Evolutionary conservation across 2,888 invertebrate genomes (phyloP), one percentile per base, ranked within the genome.

Genomic region (Troides helena): DNA sequence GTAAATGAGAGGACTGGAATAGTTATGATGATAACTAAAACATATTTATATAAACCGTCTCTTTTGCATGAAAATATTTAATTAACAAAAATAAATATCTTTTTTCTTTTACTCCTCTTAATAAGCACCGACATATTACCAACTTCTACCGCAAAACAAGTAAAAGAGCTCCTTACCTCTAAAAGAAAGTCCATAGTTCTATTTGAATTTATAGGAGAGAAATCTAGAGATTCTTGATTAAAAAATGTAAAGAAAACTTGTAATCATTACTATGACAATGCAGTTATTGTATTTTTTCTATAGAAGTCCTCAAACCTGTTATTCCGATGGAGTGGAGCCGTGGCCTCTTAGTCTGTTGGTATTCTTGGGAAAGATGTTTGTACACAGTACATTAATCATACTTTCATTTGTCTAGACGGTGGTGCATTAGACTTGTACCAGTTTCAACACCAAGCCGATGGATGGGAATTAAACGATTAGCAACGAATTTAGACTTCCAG

Each of bases 231-330:
- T 46, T 46, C 14, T 12, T 12, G 14, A 46, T 2, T 3, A 46
- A 46, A 10, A 14, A 50, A 50, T 14, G 14, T 18, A 50, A 5
- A 5, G 14, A 50, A 12, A 14, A 14, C 10, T 4, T 5, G 14
- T 5, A 50, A 36, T 36, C n/a, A 39, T 17, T 53, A 25, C 30
- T 36, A 57, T 17, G 58, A 73, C 68, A 72, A 72, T 68, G 67
- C 53, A 70, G 69, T 68, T 72, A 71, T n/a, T n/a, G 53, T 6
- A 53, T 7, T 53, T 53, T 74, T 75, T 73, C 73, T 56, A 50
- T 56, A 58, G 65, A 67, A 71, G 72, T 75, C 74, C 74, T 73
- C 73, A 72, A 76, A 76, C 75, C 76, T 72, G 74, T 75, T 68
- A 63, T 62, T 63, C 58, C 17, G 53, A 50, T 30, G 39, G 43